Percentiles rank a stretch among this genome's conserved stretches.
Evolutionary conservation across 2,888 invertebrate species (phyloP).

Genomic region (Acronicta aceris): DNA sequence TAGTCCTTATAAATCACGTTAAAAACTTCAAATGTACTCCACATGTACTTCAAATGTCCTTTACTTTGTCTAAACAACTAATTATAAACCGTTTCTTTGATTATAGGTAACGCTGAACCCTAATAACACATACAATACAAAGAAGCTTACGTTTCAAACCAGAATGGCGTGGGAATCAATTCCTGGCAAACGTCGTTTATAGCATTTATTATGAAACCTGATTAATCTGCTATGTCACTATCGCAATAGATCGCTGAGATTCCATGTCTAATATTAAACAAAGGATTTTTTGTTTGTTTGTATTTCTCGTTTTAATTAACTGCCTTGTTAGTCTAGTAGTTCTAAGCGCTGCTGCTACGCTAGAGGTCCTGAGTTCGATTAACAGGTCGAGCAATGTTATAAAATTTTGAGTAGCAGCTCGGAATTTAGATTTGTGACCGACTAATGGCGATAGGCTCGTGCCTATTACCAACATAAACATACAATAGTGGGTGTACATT

Average conservation of each 20-base stretch:
- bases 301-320: neutral
- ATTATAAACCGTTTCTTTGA: conserved; percentile 1
- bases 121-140: conserved; percentile 26
- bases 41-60: neutral
- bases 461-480: too few species aligned
- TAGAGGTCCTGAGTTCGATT: too few species aligned
- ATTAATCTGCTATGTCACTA: conserved; percentile 39
- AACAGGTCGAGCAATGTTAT: too few species aligned
- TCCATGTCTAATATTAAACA: conserved; percentile 14
- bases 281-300: conserved; percentile 6
- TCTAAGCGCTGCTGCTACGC: too few species aligned
- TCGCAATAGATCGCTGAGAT: conserved; percentile 29
- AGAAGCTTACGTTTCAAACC: conserved; percentile 22
- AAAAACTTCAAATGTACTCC: neutral
- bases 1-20: too few species aligned
- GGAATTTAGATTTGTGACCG: too few species aligned
- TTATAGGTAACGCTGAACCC: conserved; percentile 7
- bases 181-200: conserved; percentile 24
- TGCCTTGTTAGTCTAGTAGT: too few species aligned
- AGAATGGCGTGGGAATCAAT: conserved; percentile 49
- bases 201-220: conserved; percentile 39
- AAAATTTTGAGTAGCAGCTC: too few species aligned
- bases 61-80: neutral
- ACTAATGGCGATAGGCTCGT: too few species aligned
- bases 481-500: too few species aligned